Evolutionary conservation across 2,113 vertebrate species (phyloP).

Genomic region (Tupaia chinensis): DNA sequence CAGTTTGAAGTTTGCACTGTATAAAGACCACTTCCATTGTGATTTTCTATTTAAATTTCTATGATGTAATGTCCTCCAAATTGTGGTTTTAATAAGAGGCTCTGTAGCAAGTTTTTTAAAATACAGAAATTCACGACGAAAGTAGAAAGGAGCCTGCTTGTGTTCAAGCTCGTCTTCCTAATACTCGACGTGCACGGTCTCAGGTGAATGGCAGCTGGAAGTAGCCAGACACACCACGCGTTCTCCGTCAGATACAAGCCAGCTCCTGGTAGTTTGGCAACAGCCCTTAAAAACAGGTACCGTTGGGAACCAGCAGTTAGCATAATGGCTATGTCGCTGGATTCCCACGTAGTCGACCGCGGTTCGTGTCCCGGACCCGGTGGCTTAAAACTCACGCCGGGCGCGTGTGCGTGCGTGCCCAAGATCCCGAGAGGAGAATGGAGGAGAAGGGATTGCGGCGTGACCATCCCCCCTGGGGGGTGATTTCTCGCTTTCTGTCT

Average conservation of each 20-base stretch:
- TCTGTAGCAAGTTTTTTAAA: not conserved
- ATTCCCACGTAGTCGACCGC: too few species aligned
- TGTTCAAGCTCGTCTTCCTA: not conserved
- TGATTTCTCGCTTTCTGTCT: too few species aligned
- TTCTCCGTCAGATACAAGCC: not conserved
- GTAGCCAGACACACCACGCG: not conserved
- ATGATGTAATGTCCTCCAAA: not conserved
- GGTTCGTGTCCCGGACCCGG: too few species aligned
- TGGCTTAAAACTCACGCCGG: too few species aligned
- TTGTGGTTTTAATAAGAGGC: constrained; percentile 8
- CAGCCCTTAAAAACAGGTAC: not conserved
- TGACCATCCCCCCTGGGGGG: too few species aligned
- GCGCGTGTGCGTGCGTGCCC: too few species aligned
- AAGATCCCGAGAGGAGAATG: too few species aligned
- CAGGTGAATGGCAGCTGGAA: rapidly evolving
- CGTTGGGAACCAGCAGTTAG: too few species aligned
- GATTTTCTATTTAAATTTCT: constrained; percentile 15
- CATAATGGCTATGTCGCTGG: too few species aligned
- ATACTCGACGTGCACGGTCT: rapidly evolving
- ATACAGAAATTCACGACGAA: not conserved
- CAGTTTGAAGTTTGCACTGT: not conserved
- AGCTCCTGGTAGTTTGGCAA: not conserved
- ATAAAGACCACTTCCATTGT: not conserved
- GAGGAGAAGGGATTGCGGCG: too few species aligned
- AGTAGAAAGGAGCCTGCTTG: not conserved